Evolutionary conservation across 2,888 invertebrate species (phyloP), one percentile per base, ranked within the genome.

Genomic region (Hoplodrina blanda): DNA sequence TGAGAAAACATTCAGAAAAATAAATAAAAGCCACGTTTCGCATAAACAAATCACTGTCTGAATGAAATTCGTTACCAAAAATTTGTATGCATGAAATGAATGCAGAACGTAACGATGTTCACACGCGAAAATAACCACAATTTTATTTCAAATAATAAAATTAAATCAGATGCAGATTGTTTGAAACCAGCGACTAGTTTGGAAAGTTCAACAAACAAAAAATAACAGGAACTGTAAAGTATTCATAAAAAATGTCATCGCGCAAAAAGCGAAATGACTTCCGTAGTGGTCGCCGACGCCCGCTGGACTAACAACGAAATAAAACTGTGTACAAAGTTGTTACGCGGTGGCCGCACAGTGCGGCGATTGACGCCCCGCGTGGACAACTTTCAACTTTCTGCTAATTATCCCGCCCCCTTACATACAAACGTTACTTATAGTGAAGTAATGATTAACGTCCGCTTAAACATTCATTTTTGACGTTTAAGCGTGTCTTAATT

Each of bases 321-420:
- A 76, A 81, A 83, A 74, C 54, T 59, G 57, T 56, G 52, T 46
- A 60, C 59, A 61, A 76, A 79, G 69, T 73, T 68, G 65, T 76
- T 56, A 57, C 55, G 62, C 13, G 54, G 41, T 17, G 30, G 52
- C 61, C 73, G 65, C 77, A 81, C 71, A 61, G 73, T 63, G 78
- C 37, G 44, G 44, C 20, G 50, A n/a, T 44, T 54, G 46, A 57
- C 73, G 67, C 66, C 50, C 55, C 30, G 37, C 59, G 44, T 57
- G 66, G 50, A 71, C 66, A 63, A 61, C 59, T 57, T 54, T 8
- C 19, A 69, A 61, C 60, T 62, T 44, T 57, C 41, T 60, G 20
- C 46, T 64, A 68, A 76, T 75, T 79, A 77, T 11, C 17, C 46
- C 46, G 11, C 46, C 1, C 15, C 15, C 44, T 44, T 44, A 2